Percentiles rank a stretch among this genome's conserved stretches.
phyloP scores from a whole-genome alignment of 2,113 vertebrate genomes.

The Fukomys damarensis region DNA sequence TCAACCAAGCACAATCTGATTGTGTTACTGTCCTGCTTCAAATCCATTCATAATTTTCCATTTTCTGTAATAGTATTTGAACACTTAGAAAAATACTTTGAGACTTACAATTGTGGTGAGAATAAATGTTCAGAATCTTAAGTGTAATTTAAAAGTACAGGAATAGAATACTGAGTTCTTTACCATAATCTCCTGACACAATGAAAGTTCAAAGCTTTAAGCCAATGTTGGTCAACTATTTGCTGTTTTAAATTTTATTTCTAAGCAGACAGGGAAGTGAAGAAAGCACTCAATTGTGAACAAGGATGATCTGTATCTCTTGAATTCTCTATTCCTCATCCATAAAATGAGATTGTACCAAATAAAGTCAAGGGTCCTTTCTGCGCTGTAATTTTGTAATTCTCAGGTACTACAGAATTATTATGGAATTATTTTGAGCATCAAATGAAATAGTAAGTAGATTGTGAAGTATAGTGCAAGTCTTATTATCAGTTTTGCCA shows the following conservation, averaged over 20 bases:
- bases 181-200: neutral
- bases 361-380: neutral
- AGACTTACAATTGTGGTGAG: neutral
- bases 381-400: conserved; percentile 9
- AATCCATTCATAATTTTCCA: conserved; percentile 1
- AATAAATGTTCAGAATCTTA: conserved; percentile 30
- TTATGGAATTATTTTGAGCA: neutral
- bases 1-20: neutral
- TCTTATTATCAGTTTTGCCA: conserved; percentile 8
- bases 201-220: neutral
- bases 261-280: neutral
- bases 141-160: neutral
- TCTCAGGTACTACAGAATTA: neutral
- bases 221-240: neutral
- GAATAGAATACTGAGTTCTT: neutral
- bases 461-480: neutral
- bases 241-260: conserved; percentile 11
- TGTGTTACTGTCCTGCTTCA: neutral
- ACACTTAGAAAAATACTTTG: neutral
- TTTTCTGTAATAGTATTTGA: conserved; percentile 21
- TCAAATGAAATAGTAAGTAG: conserved; percentile 1
- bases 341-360: neutral
- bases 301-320: neutral
- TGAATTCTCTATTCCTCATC: neutral
- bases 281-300: neutral